Base-by-base conservation (phyloP, 1,140 invertebrate species). In the Hyles euphorbiae region DNA sequence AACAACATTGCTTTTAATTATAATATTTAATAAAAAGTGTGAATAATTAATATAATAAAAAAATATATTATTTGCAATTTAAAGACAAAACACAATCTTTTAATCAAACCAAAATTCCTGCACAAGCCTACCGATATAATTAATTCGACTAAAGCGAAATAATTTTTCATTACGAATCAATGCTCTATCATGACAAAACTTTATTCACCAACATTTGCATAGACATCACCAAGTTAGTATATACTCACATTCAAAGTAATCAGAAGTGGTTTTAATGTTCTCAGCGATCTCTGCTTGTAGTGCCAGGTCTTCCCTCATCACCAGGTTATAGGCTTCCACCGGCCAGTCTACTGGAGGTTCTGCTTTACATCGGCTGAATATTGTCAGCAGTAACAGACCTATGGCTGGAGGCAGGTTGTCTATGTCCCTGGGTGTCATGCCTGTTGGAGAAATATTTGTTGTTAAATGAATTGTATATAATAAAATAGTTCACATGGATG, bases 341-440 rank as follows among this genome's bases (percentile, higher is more conserved):
- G 93, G 92, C 95, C 96, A 97, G 80, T 94, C 93, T 11, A 93
- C 89, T 0, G 95, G 95, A 10, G 96, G 96, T 40, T 91, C 88
- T 56, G 93, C 91, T 68, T 96, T 91, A 68, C 94, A 96, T 60
- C 92, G 90, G 68, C 94, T 92, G 68, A 98, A 92, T 1, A 94
- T 91, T 62, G 96, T 93, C 44, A 93, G 92, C 3, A 98, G 81
- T 3, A 96, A 90, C 5, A 97, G 87, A 32, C 93, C 92, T 22
- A 98, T 78, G 0, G 94, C 94, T 0, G 94, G 91, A 0, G 96
- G 96, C 11, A 97, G 84, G 43, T 91, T 92, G 66, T 95, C 92
- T 2, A 98, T 83, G 60, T 96, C 93, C 12, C 92, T 87, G 10
- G 92, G 90, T 0, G 91, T 95, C 56, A 97, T 91, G 47, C 91